These are phyloP conservation scores for Aerospiza tachiro DNA, from an alignment of 2,797 vertebrate genomes.

Conservation along the genomic window DNA sequence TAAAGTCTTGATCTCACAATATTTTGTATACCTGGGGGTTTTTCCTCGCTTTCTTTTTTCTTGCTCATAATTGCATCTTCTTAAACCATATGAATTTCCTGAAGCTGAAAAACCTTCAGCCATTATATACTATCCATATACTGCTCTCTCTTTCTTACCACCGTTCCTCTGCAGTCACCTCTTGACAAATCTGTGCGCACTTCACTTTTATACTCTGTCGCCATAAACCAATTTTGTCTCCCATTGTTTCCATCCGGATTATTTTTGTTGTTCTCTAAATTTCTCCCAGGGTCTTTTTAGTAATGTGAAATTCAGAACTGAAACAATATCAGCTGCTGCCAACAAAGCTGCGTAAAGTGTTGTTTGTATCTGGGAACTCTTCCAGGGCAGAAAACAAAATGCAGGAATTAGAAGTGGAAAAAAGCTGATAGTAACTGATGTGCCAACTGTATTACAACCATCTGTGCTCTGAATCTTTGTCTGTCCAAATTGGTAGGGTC, in stretches of 20 bases:
- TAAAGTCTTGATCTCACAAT: neutral
- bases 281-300: constrained; percentile 7
- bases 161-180: neutral
- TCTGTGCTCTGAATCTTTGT: neutral
- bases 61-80: neutral
- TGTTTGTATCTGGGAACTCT: neutral
- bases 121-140: no score
- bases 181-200: neutral
- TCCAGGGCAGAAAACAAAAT: constrained; percentile 32
- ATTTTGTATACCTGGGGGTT: neutral
- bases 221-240: neutral
- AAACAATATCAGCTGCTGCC: neutral
- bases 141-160: neutral
- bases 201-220: neutral
- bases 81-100: neutral
- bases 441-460: neutral
- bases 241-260: neutral
- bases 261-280: neutral
- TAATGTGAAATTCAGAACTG: constrained; percentile 17
- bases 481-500: neutral
- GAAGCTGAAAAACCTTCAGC: neutral
- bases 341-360: neutral
- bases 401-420: neutral
- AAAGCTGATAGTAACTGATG: neutral
- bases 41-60: neutral